Evolutionary conservation across 1,140 invertebrate species (phyloP).

Genomic region (Lepidurus apus): DNA sequence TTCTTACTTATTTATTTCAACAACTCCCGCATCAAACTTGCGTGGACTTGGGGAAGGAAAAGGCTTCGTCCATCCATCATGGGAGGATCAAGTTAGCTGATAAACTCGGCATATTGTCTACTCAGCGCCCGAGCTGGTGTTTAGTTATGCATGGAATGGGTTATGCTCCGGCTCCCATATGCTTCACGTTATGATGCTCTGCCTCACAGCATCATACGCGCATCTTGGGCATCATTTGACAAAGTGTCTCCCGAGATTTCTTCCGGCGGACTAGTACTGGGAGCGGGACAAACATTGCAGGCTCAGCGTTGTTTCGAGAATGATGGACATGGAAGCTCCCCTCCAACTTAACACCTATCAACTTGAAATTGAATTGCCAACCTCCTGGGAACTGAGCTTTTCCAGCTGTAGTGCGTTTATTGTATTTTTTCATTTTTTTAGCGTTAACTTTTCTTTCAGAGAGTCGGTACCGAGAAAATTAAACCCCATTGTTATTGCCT

Average conservation of each 20-base stretch:
- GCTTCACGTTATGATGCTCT: slow-evolving; percentile 18
- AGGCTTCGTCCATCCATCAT: slow-evolving; percentile 10
- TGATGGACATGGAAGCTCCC: not conserved
- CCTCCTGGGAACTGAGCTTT: not conserved
- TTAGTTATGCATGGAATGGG: slow-evolving; percentile 21
- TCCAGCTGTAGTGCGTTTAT: not conserved
- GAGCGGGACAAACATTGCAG: not conserved
- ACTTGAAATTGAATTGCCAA: slow-evolving; percentile 3
- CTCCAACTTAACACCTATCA: slow-evolving; percentile 15
- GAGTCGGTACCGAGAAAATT: not conserved
- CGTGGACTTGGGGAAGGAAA: not conserved
- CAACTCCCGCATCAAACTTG: not conserved
- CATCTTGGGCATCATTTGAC: slow-evolving; percentile 14
- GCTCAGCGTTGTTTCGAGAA: not conserved
- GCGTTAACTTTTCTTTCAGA: not conserved
- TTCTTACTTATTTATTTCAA: not conserved
- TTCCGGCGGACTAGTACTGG: not conserved
- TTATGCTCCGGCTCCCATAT: slow-evolving; percentile 8
- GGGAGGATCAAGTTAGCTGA: not conserved
- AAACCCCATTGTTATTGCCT: not conserved
- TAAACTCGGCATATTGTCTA: slow-evolving; percentile 22
- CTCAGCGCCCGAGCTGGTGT: slow-evolving; percentile 16
- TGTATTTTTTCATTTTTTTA: not conserved
- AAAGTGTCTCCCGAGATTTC: slow-evolving; percentile 14
- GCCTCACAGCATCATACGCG: not conserved